phyloP scores from a whole-genome alignment of 2,113 vertebrate species.

The Acrocephalus arundinaceus region DNA sequence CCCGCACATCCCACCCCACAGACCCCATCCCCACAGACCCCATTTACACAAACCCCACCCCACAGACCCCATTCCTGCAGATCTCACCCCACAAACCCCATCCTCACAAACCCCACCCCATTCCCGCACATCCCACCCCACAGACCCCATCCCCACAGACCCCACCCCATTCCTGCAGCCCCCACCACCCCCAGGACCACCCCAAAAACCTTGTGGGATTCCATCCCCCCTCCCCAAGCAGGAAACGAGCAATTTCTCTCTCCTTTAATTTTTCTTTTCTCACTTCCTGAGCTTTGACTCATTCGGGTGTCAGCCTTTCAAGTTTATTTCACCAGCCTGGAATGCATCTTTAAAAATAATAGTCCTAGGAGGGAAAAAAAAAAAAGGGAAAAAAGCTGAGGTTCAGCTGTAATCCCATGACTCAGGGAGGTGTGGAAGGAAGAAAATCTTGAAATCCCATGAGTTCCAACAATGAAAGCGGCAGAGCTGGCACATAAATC shows the following conservation, averaged over 20 bases:
- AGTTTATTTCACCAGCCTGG: conserved; percentile 55
- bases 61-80: not conserved
- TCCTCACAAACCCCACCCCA: fast-evolving
- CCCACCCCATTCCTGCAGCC: not conserved
- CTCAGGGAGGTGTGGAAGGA: conserved; percentile 60
- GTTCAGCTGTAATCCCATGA: conserved; percentile 49
- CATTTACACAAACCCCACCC: no score
- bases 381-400: not conserved
- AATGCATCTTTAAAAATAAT: conserved; percentile 60
- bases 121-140: not conserved
- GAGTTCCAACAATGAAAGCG: conserved; percentile 38
- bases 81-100: not conserved
- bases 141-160: not conserved
- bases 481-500: conserved; percentile 55
- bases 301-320: conserved; percentile 44
- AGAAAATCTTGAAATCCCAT: conserved; percentile 42
- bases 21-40: not conserved
- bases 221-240: not conserved
- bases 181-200: not conserved
- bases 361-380: not conserved
- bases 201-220: fast-evolving
- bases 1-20: no score
- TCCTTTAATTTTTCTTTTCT: not conserved
- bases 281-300: conserved; percentile 53
- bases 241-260: not conserved